phyloP scores from a whole-genome alignment of 2,888 invertebrate species.

The Cryptus armator region DNA sequence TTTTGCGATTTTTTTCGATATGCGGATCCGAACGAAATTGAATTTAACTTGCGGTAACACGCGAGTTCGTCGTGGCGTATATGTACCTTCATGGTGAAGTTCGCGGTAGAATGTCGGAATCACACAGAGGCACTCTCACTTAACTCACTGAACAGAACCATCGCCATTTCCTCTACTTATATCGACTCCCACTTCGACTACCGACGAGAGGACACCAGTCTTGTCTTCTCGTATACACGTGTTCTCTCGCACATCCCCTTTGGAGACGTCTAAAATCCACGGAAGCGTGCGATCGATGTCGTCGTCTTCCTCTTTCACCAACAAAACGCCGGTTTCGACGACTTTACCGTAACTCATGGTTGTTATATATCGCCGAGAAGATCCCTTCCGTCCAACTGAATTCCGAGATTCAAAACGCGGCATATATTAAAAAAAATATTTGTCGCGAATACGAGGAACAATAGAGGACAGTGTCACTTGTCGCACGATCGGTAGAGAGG shows the following conservation, averaged over 20 bases:
- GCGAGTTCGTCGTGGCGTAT: slow-evolving; percentile 36
- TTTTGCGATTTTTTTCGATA: slow-evolving; percentile 7
- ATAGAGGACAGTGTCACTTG: neutral
- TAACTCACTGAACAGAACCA: slow-evolving; percentile 82
- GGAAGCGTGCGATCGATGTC: slow-evolving; percentile 21
- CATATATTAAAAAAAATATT: slow-evolving; percentile 7
- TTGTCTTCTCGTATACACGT: slow-evolving; percentile 26
- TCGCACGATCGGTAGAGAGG: neutral
- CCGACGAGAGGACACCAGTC: neutral
- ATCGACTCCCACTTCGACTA: slow-evolving; percentile 81
- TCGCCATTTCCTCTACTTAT: slow-evolving; percentile 83
- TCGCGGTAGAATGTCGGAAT: slow-evolving; percentile 80
- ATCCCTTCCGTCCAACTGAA: neutral
- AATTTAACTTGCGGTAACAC: slow-evolving; percentile 33
- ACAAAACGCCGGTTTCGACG: neutral
- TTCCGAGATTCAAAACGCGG: neutral
- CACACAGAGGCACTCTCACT: slow-evolving; percentile 84
- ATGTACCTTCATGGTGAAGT: slow-evolving; percentile 82
- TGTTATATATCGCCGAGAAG: neutral
- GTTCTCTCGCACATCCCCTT: slow-evolving; percentile 27
- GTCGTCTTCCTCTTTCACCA: slow-evolving; percentile 2
- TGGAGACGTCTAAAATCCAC: slow-evolving; percentile 23
- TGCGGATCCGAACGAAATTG: neutral
- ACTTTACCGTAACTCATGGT: neutral
- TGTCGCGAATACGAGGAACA: neutral